phyloP scores from a whole-genome alignment of 2,113 vertebrate genomes.

The Leptosomus discolor region DNA sequence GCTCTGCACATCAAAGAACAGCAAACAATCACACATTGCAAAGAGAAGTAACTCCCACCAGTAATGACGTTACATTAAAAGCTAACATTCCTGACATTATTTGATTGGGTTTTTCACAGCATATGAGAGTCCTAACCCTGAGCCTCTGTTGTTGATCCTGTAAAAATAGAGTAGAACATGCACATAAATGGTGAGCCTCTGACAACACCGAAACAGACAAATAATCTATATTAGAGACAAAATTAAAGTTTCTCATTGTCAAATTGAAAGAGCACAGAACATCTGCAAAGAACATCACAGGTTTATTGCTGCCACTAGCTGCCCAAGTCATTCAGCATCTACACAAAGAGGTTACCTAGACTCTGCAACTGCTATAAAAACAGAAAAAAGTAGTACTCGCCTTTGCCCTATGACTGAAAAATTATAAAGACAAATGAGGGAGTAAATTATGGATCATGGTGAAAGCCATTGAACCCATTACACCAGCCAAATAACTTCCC shows the following conservation, averaged over 20 bases:
- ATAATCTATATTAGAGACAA: neutral
- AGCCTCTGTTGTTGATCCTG: neutral
- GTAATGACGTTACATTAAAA: rapidly evolving
- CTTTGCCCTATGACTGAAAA: neutral
- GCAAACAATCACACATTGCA: neutral
- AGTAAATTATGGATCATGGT: neutral
- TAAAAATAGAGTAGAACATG: neutral
- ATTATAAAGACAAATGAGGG: neutral
- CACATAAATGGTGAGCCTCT: neutral
- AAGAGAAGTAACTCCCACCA: no score
- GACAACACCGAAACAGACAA: neutral
- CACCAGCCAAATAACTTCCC: neutral
- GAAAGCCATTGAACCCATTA: neutral
- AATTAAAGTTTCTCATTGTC: neutral
- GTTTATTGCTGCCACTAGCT: neutral
- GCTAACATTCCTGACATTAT: neutral
- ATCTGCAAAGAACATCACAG: neutral
- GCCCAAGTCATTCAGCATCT: neutral
- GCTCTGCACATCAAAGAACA: neutral
- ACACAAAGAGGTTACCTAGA: neutral
- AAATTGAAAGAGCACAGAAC: neutral
- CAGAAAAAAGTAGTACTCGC: neutral
- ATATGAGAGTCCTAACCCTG: neutral
- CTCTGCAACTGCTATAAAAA: neutral
- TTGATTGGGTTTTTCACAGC: neutral